Base-by-base conservation (phyloP, 2,888 invertebrate species). In the Ditylenchus weischeri region DNA sequence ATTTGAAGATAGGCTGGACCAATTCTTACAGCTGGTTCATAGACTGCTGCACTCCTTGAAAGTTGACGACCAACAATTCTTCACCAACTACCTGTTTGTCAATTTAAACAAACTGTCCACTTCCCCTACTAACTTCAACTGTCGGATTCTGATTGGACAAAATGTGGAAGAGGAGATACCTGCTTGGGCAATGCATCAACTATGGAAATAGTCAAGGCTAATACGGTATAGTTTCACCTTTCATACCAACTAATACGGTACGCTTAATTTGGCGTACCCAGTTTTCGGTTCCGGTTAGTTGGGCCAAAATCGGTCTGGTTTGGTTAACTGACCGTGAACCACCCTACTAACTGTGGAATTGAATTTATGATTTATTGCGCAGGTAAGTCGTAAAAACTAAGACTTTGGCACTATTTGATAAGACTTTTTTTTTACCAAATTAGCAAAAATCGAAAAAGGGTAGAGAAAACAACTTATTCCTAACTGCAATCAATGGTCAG, bases 61-160 rank as follows among this genome's bases (percentile, higher is more conserved):
- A 15, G 49, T 57, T 11, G 43, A 71, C 10, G 69, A 70, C 23
- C 50, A 63, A 51, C 51, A 49, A 21, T 64, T 65, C n/a, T 13
- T 70, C 19, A 58, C 35, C 50, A 29, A 65, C 23, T 68, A 68
- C 47, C 21, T 57, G 18, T 70, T 70, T 51, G 62, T 69, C 19
- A 57, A 70, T 48, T 61, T 70, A 35, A 62, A 48, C 36, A 69
- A 68, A 23, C 35, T 36, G 10, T 62, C 61, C 13, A 23, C 18
- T 4, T 29, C 68, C 5, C 48, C 62, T 23, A 65, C 65, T 10
- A 70, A 70, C 50, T 70, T 70, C 57, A 70, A 70, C 19, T 64
- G 61, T 57, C 57, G 54, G 8, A 21, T 72, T 11, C 59, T 69
- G 21, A n/a, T 73, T 15, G 72, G 72, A 15, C 72, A 72, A 62